Base-by-base conservation (phyloP, 2,113 vertebrate genomes). In the Syrrhaptes paradoxus region DNA sequence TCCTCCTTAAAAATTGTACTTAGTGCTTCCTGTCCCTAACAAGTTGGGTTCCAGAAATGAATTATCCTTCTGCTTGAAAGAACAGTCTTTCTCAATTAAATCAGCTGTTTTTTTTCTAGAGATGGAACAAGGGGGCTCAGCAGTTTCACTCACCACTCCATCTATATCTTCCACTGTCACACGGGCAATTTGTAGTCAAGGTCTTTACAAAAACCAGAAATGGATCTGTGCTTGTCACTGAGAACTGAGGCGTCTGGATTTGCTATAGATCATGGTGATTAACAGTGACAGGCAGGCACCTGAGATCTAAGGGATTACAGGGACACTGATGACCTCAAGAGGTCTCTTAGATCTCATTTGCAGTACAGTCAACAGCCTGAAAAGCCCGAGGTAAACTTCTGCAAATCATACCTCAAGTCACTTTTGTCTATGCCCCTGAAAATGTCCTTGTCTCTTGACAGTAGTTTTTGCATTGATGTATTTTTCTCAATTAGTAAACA, bases 161-260 rank as follows among this genome's bases (percentile, higher is more conserved):
- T 21, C 51, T 59, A 0, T 41, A 55, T n/a, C 45, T 91, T 82
- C 28, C 36, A 34, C 9, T 0, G 0, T 26, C 4, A 1, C 24
- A 34, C 2, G 3, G 14, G 7, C 7, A 34, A 20, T 72, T n/a
- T 54, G 6, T 57, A 75, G 19, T 43, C 1, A 1, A 72, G 8
- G 2, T 79, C 21, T 84, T 74, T 26, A 66, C 1, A 59, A 49
- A 74, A 86, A 57, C 55, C 32, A 72, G 34, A 79, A 87, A 29
- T 6, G 7, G 41, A 29, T 76, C 28, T 71, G 19, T 54, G 48
- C 31, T 84, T 72, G 48, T 16, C 16, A 10, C 10, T 45, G 14
- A 84, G 43, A 87, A 49, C 21, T 31, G 13, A 3, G 7, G 18
- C 11, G 4, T 70, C 63, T 51, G n/a, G 8, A 70, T 85, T 94